Percentiles rank a stretch among this genome's conserved stretches.
These are phyloP conservation scores for Ophioninae sp. DNA, from an alignment of 2,888 invertebrate genomes.

Conservation along the genomic window DNA sequence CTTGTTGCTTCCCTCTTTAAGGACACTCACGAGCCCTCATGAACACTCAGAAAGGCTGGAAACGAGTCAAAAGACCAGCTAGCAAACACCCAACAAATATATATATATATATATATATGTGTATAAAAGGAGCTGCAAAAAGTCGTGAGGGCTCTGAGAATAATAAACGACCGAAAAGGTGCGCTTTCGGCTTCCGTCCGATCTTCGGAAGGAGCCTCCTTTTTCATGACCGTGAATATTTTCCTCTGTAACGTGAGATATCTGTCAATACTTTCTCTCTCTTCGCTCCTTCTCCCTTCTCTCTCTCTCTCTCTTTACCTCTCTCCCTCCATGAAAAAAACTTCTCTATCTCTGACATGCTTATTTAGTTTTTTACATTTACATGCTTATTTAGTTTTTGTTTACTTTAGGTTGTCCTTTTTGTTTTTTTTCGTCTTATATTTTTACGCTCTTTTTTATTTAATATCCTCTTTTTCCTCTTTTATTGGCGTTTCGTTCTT, in stretches of 20 bases:
- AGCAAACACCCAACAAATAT: not conserved
- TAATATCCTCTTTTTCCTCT: too few species aligned
- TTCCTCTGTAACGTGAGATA: slow-evolving; percentile 31
- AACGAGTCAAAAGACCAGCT: slow-evolving; percentile 15
- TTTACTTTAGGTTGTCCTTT: too few species aligned
- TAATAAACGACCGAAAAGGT: slow-evolving; percentile 37
- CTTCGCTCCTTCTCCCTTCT: not conserved
- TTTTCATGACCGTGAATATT: slow-evolving; percentile 42
- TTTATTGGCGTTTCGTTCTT: too few species aligned
- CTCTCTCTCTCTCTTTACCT: not conserved
- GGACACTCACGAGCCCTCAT: slow-evolving; percentile 13
- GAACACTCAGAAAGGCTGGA: slow-evolving; percentile 1
- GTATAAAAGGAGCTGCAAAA: not conserved
- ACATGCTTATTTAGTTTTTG: too few species aligned
- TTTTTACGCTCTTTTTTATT: too few species aligned
- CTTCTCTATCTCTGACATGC: too few species aligned
- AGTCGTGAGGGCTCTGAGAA: slow-evolving; percentile 6
- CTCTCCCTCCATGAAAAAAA: too few species aligned
- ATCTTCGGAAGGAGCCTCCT: slow-evolving; percentile 26
- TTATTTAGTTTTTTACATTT: too few species aligned
- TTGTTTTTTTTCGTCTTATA: too few species aligned
- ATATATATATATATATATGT: not conserved
- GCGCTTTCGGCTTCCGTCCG: slow-evolving; percentile 36
- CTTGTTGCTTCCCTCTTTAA: not conserved
- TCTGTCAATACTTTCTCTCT: slow-evolving; percentile 3